These are phyloP conservation scores for Riparia riparia DNA, from an alignment of 2,113 vertebrate genomes.

Conservation along the genomic window DNA sequence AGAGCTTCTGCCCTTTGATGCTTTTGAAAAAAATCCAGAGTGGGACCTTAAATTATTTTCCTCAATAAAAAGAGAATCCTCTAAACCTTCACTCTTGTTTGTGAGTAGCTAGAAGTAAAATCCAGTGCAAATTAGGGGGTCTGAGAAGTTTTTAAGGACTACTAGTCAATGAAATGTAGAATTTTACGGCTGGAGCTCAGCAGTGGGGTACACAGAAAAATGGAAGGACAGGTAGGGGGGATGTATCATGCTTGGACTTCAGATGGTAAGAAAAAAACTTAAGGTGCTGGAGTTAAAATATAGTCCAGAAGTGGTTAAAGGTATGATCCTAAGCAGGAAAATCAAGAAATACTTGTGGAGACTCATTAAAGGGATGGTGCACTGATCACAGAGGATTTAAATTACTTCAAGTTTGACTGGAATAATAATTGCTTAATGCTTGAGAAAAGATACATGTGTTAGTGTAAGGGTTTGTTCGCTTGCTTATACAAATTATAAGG, in stretches of 20 bases:
- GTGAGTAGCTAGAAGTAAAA: not conserved
- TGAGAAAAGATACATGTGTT: not conserved
- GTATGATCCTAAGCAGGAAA: not conserved
- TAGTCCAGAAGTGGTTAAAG: not conserved
- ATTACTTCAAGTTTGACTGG: not conserved
- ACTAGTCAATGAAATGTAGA: not conserved
- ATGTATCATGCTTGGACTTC: not conserved
- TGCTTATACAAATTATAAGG: not conserved
- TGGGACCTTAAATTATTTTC: not conserved
- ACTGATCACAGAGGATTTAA: not conserved
- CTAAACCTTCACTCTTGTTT: not conserved
- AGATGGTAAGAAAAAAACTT: not conserved
- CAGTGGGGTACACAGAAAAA: not conserved
- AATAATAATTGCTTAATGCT: not conserved
- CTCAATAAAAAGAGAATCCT: not conserved
- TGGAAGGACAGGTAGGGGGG: not conserved
- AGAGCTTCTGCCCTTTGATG: not conserved
- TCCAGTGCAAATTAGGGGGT: not conserved
- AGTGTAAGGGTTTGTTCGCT: not conserved
- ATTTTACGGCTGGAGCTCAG: not conserved
- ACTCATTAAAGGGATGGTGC: not conserved
- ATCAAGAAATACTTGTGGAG: not conserved
- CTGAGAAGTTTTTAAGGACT: not conserved
- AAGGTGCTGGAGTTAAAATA: not conserved
- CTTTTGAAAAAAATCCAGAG: not conserved